A percentile compares a stretch with the other conserved stretches of the same genome.
These are phyloP conservation scores for Dinomys branickii DNA, from an alignment of 2,113 vertebrate genomes.

Conservation along the genomic window DNA sequence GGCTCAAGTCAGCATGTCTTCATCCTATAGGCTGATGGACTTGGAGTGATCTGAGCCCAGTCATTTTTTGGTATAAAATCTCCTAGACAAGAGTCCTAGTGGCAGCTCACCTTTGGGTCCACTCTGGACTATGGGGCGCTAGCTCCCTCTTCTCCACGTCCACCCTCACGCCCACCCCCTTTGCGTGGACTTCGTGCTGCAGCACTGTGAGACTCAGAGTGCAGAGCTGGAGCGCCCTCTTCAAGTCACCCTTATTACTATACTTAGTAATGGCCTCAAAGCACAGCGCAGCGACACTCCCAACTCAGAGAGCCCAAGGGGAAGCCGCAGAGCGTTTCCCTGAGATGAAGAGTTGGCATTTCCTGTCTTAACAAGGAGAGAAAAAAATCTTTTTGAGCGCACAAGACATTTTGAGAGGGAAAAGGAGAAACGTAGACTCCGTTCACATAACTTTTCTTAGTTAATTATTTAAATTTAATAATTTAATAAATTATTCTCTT, in stretches of 20 bases:
- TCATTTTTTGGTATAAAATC: not conserved
- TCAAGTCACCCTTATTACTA: not conserved
- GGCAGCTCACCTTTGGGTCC: not conserved
- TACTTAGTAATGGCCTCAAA: not conserved
- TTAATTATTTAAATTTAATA: not conserved
- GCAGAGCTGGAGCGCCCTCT: rapidly evolving
- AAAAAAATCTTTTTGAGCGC: not conserved
- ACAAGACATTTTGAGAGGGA: not conserved
- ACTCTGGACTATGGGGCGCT: not conserved
- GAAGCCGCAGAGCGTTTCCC: not conserved
- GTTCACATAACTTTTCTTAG: not conserved
- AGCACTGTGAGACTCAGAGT: not conserved
- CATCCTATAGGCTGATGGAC: not conserved
- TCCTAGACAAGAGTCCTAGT: not conserved
- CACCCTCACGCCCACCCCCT: not conserved
- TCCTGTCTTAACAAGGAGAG: not conserved
- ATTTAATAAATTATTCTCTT: not conserved
- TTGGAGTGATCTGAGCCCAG: not conserved
- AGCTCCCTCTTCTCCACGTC: not conserved
- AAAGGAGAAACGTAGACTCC: not conserved
- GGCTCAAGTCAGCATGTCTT: not conserved
- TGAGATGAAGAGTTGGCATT: not conserved
- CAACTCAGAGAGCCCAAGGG: no score
- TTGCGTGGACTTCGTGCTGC: not conserved
- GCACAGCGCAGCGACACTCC: rapidly evolving